phyloP scores from a whole-genome alignment of 2,888 invertebrate genomes.

The Melieria picta region DNA sequence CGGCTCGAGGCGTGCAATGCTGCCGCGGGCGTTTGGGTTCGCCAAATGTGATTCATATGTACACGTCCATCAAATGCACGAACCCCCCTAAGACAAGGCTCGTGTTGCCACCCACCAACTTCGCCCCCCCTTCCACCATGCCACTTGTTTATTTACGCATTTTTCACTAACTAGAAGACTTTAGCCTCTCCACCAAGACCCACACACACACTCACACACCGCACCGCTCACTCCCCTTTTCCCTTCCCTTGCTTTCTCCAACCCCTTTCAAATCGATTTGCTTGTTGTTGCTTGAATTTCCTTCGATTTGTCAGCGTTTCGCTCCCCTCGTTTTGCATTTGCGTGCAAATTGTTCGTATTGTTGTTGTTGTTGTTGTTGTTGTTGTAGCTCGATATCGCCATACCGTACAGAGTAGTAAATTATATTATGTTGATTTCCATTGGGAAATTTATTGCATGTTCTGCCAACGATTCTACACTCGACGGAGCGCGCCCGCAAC shows the following conservation, averaged over 20 bases:
- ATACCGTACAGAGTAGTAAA: conserved; percentile 33
- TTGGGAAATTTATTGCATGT: conserved; percentile 51
- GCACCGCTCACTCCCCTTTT: too few relatives aligned
- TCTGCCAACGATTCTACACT: conserved; percentile 19
- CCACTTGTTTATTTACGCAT: not conserved
- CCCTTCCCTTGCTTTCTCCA: too few relatives aligned
- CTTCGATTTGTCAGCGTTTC: too few relatives aligned
- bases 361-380: conserved; percentile 23
- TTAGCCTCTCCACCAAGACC: not conserved
- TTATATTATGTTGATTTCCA: conserved; percentile 60
- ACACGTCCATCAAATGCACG: not conserved
- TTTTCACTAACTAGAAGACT: too few relatives aligned
- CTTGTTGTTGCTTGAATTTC: too few relatives aligned
- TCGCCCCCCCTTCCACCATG: too few relatives aligned
- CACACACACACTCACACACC: not conserved
- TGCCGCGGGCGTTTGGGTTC: not conserved
- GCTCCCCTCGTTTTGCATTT: not conserved
- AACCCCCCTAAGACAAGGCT: too few relatives aligned
- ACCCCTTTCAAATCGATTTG: too few relatives aligned
- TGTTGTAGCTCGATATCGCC: not conserved
- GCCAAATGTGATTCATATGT: not conserved
- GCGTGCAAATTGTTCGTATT: conserved; percentile 1
- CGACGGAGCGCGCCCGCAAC: not conserved
- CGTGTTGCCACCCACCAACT: too few relatives aligned
- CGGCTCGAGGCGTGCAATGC: too few relatives aligned